phyloP scores from a whole-genome alignment of 2,113 vertebrate species.

The Speoplatyrhinus poulsoni region DNA sequence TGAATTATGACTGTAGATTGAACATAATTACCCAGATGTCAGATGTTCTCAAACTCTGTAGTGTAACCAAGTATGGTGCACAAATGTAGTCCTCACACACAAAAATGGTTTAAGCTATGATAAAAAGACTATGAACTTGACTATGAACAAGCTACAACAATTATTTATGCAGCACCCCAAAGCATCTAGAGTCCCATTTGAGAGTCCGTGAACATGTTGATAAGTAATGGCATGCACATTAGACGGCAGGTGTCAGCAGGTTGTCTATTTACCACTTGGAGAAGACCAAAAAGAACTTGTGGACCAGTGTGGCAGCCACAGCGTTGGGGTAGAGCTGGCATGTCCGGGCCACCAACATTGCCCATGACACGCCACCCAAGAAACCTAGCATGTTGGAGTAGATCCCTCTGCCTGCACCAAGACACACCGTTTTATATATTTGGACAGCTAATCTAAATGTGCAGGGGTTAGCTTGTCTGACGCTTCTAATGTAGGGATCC shows the following conservation, averaged over 20 bases:
- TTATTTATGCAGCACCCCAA: too few species aligned
- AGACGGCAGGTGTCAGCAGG: neutral
- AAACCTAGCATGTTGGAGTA: constrained; percentile 98
- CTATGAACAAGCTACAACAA: too few species aligned
- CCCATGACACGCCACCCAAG: constrained; percentile 97
- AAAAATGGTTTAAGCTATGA: too few species aligned
- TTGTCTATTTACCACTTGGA: constrained; percentile 87
- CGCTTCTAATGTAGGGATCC: too few species aligned
- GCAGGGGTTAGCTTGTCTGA: too few species aligned
- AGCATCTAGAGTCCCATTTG: too few species aligned
- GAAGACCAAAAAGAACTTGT: constrained; percentile 97
- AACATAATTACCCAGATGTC: too few species aligned
- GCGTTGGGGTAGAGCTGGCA: constrained; percentile 96
- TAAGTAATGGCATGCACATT: neutral
- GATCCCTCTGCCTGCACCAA: constrained; percentile 86
- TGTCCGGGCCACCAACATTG: constrained; percentile 95
- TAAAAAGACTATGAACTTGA: too few species aligned
- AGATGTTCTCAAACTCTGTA: too few species aligned
- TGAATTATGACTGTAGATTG: too few species aligned
- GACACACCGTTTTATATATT: neutral
- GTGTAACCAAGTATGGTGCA: too few species aligned
- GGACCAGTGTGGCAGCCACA: constrained; percentile 90
- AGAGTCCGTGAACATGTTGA: neutral
- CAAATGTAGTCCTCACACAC: too few species aligned
- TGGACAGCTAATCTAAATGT: neutral